phyloP scores from a whole-genome alignment of 1,140 invertebrate genomes.

The Nomia melanderi region DNA sequence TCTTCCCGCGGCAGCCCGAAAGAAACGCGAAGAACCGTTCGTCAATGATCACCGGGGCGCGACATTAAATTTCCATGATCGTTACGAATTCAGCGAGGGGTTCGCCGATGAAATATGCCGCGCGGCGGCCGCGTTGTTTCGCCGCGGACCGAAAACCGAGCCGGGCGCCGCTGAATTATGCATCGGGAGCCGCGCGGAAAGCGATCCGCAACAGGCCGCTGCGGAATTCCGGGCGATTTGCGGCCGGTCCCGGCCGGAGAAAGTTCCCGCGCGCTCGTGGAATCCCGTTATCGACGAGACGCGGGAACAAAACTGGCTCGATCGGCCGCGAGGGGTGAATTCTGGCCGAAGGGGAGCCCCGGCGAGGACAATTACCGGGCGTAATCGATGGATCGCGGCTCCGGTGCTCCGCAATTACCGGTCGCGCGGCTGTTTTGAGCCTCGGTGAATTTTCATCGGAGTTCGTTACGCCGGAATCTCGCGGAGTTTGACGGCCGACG shows the following conservation, averaged over 20 bases:
- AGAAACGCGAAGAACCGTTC: no score
- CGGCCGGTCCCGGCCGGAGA: no score
- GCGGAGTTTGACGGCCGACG: no score
- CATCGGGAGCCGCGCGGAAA: background rate
- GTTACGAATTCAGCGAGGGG: slow-evolving; percentile 3
- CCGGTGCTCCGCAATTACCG: slow-evolving; percentile 1
- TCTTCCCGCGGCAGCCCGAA: no score
- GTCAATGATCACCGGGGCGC: no score
- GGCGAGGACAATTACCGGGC: slow-evolving; percentile 1
- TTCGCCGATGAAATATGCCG: slow-evolving; percentile 8
- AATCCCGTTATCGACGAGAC: background rate
- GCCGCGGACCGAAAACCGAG: no score
- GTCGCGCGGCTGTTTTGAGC: background rate
- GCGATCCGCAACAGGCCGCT: background rate
- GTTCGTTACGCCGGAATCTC: no score
- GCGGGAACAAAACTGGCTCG: background rate
- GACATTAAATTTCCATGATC: background rate
- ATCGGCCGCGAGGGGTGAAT: no score
- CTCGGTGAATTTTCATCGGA: slow-evolving; percentile 9
- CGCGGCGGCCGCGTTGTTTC: no score
- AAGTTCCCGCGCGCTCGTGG: background rate
- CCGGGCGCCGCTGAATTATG: slow-evolving; percentile 17
- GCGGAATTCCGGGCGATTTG: background rate
- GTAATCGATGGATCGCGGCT: slow-evolving; percentile 2
- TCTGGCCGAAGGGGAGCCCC: no score